Evolutionary conservation across 2,797 vertebrate genomes (phyloP).

Genomic region (Myripristis murdjan): DNA sequence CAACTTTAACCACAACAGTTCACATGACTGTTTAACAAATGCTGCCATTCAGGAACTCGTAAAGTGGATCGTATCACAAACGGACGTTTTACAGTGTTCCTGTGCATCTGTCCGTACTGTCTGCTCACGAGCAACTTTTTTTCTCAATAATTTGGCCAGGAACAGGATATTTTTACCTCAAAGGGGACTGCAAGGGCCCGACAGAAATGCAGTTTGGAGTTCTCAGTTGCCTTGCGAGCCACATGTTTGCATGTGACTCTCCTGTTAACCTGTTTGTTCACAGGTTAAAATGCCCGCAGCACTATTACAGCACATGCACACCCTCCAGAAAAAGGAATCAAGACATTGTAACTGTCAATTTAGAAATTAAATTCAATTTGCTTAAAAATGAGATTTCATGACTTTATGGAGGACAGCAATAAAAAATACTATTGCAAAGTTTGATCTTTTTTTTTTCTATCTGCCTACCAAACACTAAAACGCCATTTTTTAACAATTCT

Average conservation of each 20-base stretch:
- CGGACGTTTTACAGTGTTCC: conserved; percentile 30
- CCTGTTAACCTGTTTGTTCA: not conserved
- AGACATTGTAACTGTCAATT: too few relatives aligned
- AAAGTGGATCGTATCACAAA: conserved; percentile 24
- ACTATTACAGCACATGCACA: not conserved
- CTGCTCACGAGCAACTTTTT: not conserved
- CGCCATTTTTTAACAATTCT: too few relatives aligned
- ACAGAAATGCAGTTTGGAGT: not conserved
- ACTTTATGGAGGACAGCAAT: too few relatives aligned
- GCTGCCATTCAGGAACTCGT: conserved; percentile 65
- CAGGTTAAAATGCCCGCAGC: not conserved
- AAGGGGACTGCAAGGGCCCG: not conserved
- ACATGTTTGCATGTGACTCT: not conserved
- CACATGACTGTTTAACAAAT: conserved; percentile 80
- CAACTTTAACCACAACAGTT: conserved; percentile 69
- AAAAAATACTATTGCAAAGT: too few relatives aligned
- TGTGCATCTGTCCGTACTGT: not conserved
- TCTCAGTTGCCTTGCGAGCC: not conserved
- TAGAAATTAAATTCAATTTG: too few relatives aligned
- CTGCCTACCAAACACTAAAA: too few relatives aligned
- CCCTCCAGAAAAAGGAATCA: not conserved
- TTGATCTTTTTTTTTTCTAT: too few relatives aligned
- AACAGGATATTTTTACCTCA: not conserved
- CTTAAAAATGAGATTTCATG: too few relatives aligned
- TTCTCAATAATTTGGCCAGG: too few relatives aligned